A percentile compares a stretch with the other conserved stretches of the same genome.
Evolutionary conservation across 1,140 invertebrate species (phyloP).

Genomic region (Micrasema longulum): DNA sequence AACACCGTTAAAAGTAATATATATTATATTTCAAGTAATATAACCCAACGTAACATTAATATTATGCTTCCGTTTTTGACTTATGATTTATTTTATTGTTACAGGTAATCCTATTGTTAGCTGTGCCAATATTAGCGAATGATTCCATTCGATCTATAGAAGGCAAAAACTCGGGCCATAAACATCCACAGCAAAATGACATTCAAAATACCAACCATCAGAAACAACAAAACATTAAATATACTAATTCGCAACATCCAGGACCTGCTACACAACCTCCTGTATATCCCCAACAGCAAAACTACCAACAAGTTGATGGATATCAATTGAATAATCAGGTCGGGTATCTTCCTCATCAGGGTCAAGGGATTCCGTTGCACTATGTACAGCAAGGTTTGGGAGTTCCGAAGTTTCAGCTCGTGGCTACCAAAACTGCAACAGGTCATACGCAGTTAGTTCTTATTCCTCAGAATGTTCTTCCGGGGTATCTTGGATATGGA

Average conservation of each 20-base stretch:
- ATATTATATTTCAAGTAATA: no score
- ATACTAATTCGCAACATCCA: constrained; percentile 26
- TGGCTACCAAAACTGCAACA: constrained; percentile 44
- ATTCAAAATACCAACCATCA: constrained; percentile 45
- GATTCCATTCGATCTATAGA: constrained; percentile 35
- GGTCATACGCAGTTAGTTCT: constrained; percentile 50
- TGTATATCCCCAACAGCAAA: constrained; percentile 39
- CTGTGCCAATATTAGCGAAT: constrained; percentile 35
- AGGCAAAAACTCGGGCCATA: constrained; percentile 41
- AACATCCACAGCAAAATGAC: constrained; percentile 38
- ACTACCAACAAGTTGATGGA: constrained; percentile 39
- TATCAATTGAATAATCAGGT: constrained; percentile 17
- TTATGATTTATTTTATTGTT: constrained; percentile 14
- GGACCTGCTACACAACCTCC: constrained; percentile 33
- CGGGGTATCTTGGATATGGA: constrained; percentile 7
- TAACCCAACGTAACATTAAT: no score
- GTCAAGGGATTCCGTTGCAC: constrained; percentile 39
- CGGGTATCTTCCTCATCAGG: constrained; percentile 28
- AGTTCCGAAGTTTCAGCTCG: constrained; percentile 48
- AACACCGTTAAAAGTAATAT: no score
- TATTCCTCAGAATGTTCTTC: constrained; percentile 43
- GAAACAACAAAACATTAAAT: constrained; percentile 42
- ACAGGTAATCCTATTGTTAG: constrained; percentile 26
- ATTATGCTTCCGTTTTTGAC: no score
- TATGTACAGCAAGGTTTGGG: constrained; percentile 32